Conservation (phyloP, 1,140 invertebrate genomes). For the Metaphire vulgaris region DNA sequence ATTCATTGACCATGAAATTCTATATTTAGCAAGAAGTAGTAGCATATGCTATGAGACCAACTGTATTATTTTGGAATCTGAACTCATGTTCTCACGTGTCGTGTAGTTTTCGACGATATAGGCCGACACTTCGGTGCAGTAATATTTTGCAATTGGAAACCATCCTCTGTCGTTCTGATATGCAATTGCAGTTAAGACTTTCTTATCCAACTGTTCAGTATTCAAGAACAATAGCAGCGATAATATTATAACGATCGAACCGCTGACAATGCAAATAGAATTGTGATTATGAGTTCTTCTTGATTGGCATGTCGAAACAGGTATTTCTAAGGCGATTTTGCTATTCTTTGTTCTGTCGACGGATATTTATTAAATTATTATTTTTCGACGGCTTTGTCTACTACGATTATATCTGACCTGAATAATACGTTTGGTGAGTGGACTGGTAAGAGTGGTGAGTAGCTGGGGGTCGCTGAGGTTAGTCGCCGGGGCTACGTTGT, state of each 20-base stretch:
- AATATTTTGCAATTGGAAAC: slow-evolving; percentile 32
- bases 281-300: not conserved
- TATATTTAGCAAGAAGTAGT: too few species aligned
- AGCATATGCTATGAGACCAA: not conserved
- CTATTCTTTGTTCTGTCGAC: not conserved
- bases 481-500: not conserved
- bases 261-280: not conserved
- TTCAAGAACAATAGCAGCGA: not conserved
- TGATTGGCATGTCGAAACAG: not conserved
- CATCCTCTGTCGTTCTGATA: slow-evolving; percentile 31
- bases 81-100: not conserved
- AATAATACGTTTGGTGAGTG: slow-evolving; percentile 54
- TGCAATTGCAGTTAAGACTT: slow-evolving; percentile 48
- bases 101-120: slow-evolving; percentile 5
- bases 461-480: slow-evolving; percentile 40
- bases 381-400: not conserved
- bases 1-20: too few species aligned
- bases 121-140: slow-evolving; percentile 31
- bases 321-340: not conserved
- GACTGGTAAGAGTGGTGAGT: slow-evolving; percentile 54
- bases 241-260: not conserved
- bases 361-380: not conserved
- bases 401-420: slow-evolving; percentile 40
- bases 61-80: not conserved
- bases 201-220: slow-evolving; percentile 46